Percentiles rank a stretch among this genome's conserved stretches.
phyloP scores from a whole-genome alignment of 2,888 invertebrate species.

The Sarcophaga carnaria region DNA sequence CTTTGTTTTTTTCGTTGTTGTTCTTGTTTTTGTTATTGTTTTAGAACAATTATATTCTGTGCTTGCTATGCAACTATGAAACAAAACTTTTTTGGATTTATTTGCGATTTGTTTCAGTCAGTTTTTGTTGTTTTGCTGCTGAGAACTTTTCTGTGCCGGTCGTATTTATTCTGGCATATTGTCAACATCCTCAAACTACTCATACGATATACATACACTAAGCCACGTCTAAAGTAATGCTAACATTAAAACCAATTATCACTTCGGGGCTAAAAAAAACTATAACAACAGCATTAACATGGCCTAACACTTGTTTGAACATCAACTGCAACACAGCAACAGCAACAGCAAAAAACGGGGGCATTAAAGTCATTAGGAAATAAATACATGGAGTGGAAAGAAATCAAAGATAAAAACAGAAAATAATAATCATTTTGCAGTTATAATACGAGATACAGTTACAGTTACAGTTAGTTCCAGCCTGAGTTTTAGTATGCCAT shows the following conservation, averaged over 20 bases:
- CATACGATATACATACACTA: too few species aligned
- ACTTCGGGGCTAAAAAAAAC: constrained; percentile 44
- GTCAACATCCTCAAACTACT: constrained; percentile 30
- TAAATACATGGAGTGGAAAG: neutral
- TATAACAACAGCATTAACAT: constrained; percentile 1
- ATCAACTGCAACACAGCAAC: too few species aligned
- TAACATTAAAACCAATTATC: constrained; percentile 58
- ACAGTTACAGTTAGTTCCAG: too few species aligned
- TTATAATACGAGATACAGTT: too few species aligned
- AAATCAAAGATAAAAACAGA: neutral
- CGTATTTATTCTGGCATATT: constrained; percentile 47
- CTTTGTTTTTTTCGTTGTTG: too few species aligned
- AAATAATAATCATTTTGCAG: neutral
- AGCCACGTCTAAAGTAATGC: neutral
- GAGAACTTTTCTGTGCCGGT: neutral
- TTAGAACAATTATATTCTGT: too few species aligned
- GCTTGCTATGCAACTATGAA: neutral
- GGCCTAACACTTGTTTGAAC: neutral
- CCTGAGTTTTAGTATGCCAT: too few species aligned
- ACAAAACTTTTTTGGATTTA: neutral
- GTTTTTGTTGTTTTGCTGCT: neutral
- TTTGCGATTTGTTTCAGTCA: neutral
- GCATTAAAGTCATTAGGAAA: constrained; percentile 13
- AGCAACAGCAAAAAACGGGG: neutral
- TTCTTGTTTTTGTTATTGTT: too few species aligned